Evolutionary conservation across 2,888 invertebrate species (phyloP), one percentile per base, ranked within the genome.

Genomic region (Oligia fasciuncula): DNA sequence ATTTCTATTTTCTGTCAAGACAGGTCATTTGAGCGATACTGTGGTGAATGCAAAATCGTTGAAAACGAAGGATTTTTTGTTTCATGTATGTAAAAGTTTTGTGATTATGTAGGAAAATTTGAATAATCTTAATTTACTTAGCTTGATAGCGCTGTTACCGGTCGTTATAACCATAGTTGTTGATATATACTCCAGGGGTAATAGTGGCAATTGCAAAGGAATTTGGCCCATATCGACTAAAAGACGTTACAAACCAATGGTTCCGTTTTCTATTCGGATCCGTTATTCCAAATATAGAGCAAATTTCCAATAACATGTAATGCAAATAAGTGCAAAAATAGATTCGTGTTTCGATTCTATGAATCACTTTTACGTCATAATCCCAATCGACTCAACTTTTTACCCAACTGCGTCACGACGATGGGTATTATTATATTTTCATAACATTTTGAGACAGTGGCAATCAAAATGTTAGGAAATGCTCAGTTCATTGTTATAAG

Each of bases 11-110:
- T 73, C 72, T 83, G 83, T 81, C 76, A 81, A 79, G 83, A 68
- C 84, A 85, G 85, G 67, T 87, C 85, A 77, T 85, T 70, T 85
- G 85, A 87, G 80, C 73, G 74, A 72, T 75, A 76, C 74, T 84
- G 76, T 73, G 76, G 51, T 49, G 81, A 80, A 77, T 85, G 93
- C 87, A 93, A 87, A 73, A 14, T n/a, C 29, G 73, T 73, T 62
- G 54, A 73, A 71, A 77, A 79, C 40, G 69, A 78, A 43, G 67
- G 17, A 13, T 79, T 74, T 70, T 78, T 76, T 43, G n/a, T 79
- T 13, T 72, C 77, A 84, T 80, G 85, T 85, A 85, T 76, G 84
- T 85, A 60, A 49, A 49, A 57, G 62, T 62, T 73, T 60, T n/a
- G n/a, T 60, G n/a, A 60, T 60, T 4, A 11, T 60, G 57, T 60